Conservation (phyloP, 2,888 invertebrate species). For the Petrolisthes manimaculis region DNA sequence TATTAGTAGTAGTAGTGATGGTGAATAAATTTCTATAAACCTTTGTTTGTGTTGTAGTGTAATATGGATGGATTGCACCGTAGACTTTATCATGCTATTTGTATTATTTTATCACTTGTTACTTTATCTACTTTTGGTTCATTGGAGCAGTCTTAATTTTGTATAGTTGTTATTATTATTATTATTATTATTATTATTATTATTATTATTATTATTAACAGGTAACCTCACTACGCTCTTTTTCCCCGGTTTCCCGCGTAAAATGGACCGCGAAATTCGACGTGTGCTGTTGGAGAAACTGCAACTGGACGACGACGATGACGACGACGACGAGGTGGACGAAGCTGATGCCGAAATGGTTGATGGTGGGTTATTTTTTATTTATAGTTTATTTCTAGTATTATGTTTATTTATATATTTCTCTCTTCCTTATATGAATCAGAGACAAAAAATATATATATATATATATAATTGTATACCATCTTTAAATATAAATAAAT, state of each 20-base stretch:
- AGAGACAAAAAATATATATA: no score
- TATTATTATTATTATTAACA: not conserved
- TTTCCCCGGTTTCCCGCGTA: conserved; percentile 5
- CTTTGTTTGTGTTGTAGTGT: no score
- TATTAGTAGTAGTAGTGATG: not conserved
- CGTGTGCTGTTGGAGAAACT: not conserved
- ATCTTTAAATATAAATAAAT: no score
- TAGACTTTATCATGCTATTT: no score
- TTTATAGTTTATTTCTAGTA: not conserved
- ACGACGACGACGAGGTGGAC: not conserved
- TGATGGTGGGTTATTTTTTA: not conserved
- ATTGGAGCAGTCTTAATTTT: no score
- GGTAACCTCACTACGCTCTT: conserved; percentile 21
- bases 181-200: not conserved
- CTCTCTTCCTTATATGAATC: no score
- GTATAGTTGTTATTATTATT: not conserved
- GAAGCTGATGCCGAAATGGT: conserved; percentile 19
- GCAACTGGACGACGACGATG: not conserved
- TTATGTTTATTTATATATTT: not conserved
- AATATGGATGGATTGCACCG: no score
- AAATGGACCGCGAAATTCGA: not conserved
- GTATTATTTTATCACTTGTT: no score
- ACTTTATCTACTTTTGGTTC: no score
- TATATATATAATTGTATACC: no score
- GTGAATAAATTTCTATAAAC: not conserved